Evolutionary conservation across 2,888 invertebrate genomes (phyloP).

Genomic region (Amorpha juglandis): DNA sequence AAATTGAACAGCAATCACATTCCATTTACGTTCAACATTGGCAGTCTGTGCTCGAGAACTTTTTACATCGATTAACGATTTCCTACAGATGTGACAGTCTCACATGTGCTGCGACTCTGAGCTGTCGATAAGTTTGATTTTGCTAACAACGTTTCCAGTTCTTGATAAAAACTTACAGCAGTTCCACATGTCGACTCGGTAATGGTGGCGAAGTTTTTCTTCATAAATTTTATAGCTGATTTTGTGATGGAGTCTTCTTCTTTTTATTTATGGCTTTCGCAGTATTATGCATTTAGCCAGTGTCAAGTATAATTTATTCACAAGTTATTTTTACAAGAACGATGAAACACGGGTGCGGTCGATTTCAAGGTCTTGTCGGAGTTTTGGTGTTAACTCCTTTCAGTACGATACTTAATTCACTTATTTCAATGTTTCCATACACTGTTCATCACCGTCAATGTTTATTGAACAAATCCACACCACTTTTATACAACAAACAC

Average conservation of each 20-base stretch:
- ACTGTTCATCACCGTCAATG: no score
- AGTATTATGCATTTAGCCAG: no score
- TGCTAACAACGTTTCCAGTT: neutral
- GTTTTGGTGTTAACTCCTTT: no score
- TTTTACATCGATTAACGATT: constrained; percentile 20
- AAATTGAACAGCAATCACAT: neutral
- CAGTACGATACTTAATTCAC: no score
- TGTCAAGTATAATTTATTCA: no score
- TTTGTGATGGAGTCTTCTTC: neutral
- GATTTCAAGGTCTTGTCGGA: no score
- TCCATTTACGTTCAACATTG: neutral
- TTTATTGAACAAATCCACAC: no score
- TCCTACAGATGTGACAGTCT: constrained; percentile 10
- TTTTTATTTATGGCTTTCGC: no score
- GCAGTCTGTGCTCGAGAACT: neutral
- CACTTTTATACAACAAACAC: no score
- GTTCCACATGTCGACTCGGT: neutral
- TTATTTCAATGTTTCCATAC: no score
- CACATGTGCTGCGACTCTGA: constrained; percentile 11
- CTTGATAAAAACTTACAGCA: constrained; percentile 10
- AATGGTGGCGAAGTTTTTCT: neutral
- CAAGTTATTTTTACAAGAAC: no score
- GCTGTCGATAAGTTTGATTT: constrained; percentile 13
- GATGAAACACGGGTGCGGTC: no score
- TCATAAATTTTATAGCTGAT: neutral